These are phyloP conservation scores for Malurus leucopterus DNA, from an alignment of 2,797 vertebrate genomes.

Conservation along the genomic window DNA sequence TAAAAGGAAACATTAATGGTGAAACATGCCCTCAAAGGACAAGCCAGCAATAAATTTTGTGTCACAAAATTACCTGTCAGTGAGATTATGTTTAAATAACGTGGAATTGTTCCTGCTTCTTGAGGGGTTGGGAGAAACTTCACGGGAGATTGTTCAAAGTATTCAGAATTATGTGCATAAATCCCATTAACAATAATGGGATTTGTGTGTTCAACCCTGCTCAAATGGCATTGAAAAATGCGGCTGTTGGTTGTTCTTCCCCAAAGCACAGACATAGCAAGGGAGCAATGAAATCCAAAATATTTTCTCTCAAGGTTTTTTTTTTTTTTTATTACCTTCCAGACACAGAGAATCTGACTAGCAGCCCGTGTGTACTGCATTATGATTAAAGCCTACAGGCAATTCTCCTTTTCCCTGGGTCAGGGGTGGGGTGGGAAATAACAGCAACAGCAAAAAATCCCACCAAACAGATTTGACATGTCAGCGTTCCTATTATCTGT, in stretches of 20 bases:
- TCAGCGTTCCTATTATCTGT: not conserved
- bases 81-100: conserved; percentile 76
- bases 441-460: not conserved
- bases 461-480: not conserved
- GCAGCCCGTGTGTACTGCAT: not conserved
- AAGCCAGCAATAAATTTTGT: conserved; percentile 76
- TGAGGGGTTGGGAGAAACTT: conserved; percentile 57
- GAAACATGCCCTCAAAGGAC: conserved; percentile 76
- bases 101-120: conserved; percentile 72
- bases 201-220: conserved; percentile 65
- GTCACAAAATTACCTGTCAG: conserved; percentile 80
- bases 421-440: not conserved
- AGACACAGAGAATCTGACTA: not conserved
- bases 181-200: conserved; percentile 72
- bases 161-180: conserved; percentile 68
- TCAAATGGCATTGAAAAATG: conserved; percentile 63
- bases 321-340: conserved; percentile 30
- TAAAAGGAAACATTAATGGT: conserved; percentile 80
- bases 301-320: conserved; percentile 26
- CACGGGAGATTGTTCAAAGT: conserved; percentile 69
- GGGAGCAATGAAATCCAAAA: conserved; percentile 47
- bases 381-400: not conserved
- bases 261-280: conserved; percentile 16
- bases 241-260: conserved; percentile 39
- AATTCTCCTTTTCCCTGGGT: not conserved